phyloP scores from a whole-genome alignment of 2,113 vertebrate genomes.

The Hippocampus comes region DNA sequence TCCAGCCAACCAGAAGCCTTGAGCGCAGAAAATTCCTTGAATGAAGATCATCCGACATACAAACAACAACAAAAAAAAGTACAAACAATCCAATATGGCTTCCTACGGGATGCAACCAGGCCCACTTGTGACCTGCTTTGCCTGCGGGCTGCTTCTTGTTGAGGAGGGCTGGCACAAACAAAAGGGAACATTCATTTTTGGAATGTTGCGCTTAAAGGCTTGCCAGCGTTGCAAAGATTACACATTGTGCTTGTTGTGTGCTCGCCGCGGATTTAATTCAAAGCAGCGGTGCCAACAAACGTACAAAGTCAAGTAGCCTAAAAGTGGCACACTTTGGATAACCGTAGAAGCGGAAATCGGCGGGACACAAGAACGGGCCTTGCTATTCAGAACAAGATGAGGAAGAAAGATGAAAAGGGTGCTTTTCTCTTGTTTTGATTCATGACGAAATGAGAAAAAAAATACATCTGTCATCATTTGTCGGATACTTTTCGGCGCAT shows the following conservation, averaged over 20 bases:
- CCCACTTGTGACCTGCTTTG: not conserved
- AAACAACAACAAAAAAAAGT: not conserved
- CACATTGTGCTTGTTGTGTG: not conserved
- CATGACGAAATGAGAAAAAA: no score
- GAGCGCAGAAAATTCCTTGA: not conserved
- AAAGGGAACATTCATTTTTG: conserved; percentile 8
- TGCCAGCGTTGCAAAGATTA: not conserved
- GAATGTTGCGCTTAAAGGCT: not conserved
- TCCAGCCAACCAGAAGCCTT: not conserved
- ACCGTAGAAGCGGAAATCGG: not conserved
- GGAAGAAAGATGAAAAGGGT: not conserved
- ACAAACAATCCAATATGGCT: not conserved
- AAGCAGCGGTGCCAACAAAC: no score
- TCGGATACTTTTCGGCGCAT: no score
- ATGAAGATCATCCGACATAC: not conserved
- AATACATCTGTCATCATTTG: no score
- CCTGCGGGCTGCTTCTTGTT: conserved; percentile 6
- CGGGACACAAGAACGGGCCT: not conserved
- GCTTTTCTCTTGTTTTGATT: no score
- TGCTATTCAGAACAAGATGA: not conserved
- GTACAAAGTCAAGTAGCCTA: not conserved
- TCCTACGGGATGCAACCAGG: conserved; percentile 1
- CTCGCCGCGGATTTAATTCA: not conserved
- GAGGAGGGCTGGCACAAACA: not conserved
- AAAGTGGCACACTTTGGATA: not conserved